Percentiles rank a stretch among this genome's conserved stretches.
Conservation (phyloP, 2,113 vertebrate species). For the Rissa tridactyla region DNA sequence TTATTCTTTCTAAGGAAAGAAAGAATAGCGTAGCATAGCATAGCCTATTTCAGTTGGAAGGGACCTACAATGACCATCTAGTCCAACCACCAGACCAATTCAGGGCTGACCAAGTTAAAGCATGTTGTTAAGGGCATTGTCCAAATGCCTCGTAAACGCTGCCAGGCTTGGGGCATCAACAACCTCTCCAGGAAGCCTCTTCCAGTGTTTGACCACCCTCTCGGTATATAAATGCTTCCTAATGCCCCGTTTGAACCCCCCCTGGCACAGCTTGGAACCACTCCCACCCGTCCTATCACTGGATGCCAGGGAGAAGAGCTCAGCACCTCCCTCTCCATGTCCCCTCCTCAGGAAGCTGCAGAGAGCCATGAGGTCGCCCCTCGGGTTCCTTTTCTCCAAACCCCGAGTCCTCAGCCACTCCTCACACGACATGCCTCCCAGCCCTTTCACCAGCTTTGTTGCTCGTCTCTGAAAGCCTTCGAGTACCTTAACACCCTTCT, state of each 20-base stretch:
- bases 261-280: background rate
- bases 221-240: background rate
- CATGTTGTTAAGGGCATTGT: background rate
- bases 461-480: background rate
- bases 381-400: background rate
- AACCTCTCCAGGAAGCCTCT: background rate
- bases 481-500: background rate
- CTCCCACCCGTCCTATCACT: fast-evolving
- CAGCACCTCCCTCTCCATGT: background rate
- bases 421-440: background rate
- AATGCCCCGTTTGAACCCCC: background rate
- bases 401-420: background rate
- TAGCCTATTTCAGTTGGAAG: background rate
- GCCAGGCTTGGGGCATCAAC: background rate
- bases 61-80: background rate
- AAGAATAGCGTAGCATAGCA: fast-evolving
- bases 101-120: background rate
- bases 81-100: background rate
- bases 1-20: background rate
- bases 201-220: background rate
- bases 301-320: background rate
- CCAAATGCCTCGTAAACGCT: background rate
- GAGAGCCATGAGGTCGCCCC: background rate
- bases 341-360: background rate
- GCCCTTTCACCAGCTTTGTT: background rate